Evolutionary conservation across 2,113 vertebrate genomes (phyloP), one percentile per base, ranked within the genome.

Genomic region (Pelusios castaneus): DNA sequence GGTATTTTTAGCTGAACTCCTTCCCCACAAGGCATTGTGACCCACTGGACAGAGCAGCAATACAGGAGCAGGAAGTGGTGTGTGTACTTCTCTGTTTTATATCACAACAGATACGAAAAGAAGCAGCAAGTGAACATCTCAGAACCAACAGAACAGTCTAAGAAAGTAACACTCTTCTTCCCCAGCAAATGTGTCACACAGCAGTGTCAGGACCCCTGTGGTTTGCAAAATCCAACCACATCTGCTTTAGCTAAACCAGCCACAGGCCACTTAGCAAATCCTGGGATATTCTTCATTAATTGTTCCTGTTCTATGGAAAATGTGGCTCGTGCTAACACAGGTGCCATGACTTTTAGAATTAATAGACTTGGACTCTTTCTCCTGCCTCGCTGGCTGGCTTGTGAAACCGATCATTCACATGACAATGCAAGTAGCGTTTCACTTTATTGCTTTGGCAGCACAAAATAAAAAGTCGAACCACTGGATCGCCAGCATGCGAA

Each of bases 351-450:
- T 81, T n/a, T n/a, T 14, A 1, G 10, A 93, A 93, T 85, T 83
- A 78, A 41, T 24, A 55, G 79, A 77, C 82, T 93, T 89, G n/a
- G 27, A 27, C 41, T 56, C 41, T 60, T 31, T 9, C 77, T 10
- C 55, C 47, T 84, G 75, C 45, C 80, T 87, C 11, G n/a, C 4
- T 93, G 94, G 89, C 84, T 94, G 89, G 78, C 83, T 95, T 96
- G 95, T 45, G 58, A 96, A 96, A 94, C 87, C 85, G 31, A 84
- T 25, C 4, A 5, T 43, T 95, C 94, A 84, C 85, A 85, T 58
- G 73, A 56, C 91, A 89, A 85, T 10, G 47, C 82, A 94, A 80
- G 92, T 84, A 89, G 93, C 89, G 70, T 60, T 82, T 83, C 31
- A 60, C 31, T 58, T 58, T 13, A 60, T 60, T 31, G 92, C 79